A percentile compares a stretch with the other conserved stretches of the same genome.
Conservation (phyloP, 1,140 invertebrate species). For the Sminthurides bifidus region DNA sequence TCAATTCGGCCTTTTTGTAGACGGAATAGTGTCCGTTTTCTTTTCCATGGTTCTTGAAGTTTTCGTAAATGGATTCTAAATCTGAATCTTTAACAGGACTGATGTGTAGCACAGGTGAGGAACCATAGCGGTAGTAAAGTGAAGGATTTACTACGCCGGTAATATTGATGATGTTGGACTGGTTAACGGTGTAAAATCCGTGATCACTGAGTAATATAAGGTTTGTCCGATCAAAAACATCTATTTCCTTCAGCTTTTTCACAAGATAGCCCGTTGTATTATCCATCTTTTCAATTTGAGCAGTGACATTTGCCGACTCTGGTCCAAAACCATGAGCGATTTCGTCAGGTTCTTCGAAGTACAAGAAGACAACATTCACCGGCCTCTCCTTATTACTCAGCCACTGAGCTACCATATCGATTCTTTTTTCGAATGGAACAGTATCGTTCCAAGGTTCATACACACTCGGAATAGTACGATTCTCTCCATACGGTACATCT, state of each 20-base stretch:
- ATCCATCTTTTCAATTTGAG: slow-evolving; percentile 45
- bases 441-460: slow-evolving; percentile 37
- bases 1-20: slow-evolving; percentile 46
- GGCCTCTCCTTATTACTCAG: slow-evolving; percentile 45
- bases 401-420: slow-evolving; percentile 54
- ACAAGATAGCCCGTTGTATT: slow-evolving; percentile 46
- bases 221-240: slow-evolving; percentile 47
- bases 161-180: slow-evolving; percentile 46
- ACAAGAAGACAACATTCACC: slow-evolving; percentile 53
- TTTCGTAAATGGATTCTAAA: slow-evolving; percentile 42
- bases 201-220: slow-evolving; percentile 62
- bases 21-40: slow-evolving; percentile 42
- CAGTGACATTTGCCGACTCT: slow-evolving; percentile 38
- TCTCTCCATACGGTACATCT: slow-evolving; percentile 13
- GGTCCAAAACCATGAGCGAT: slow-evolving; percentile 44
- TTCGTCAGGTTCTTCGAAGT: slow-evolving; percentile 60
- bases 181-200: slow-evolving; percentile 49
- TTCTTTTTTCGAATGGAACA: slow-evolving; percentile 42
- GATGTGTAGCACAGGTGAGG: slow-evolving; percentile 43
- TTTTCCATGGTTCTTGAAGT: slow-evolving; percentile 38
- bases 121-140: slow-evolving; percentile 39
- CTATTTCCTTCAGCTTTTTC: slow-evolving; percentile 39
- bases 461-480: slow-evolving; percentile 9
- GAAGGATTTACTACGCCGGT: slow-evolving; percentile 42
- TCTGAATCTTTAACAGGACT: slow-evolving; percentile 42